Base-by-base conservation (phyloP, 2,888 invertebrate species). In the Diplolepis rosae region DNA sequence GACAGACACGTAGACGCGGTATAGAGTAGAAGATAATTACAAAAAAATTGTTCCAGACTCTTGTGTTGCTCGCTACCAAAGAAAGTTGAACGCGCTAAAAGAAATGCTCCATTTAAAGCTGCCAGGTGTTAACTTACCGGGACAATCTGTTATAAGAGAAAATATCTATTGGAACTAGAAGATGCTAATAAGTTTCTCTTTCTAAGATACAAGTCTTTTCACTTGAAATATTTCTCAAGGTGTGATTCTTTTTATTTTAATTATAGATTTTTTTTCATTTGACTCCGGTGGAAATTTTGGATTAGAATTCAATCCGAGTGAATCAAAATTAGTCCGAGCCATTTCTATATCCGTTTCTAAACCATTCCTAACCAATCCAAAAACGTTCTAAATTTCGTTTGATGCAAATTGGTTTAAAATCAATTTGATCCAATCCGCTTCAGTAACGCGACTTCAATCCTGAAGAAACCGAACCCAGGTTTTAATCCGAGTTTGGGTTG, bases 1-100 rank as follows among this genome's bases (percentile, higher is more conserved):
- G 52, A 39, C 22, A 61, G 24, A 24, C 35, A 61, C 22, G 35
- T 35, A 61, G 35, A 35, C 35, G 24, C 39, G 61, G 39, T 39
- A 61, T 35, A 56, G 28, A 39, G 56, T 56, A 35, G 56, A 56
- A 35, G 22, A 35, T 56, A 35, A 61, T 61, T 61, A 61, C 61
- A 61, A 61, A 9, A 22, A 48, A 18, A 22, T 22, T 22, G 18
- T 48, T 48, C 48, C 48, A 45, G 15, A 45, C 13, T 39, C 30
- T 28, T 15, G 9, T 30, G 28, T 28, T 24, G 35, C 39, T 61
- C n/a, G 4, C n/a, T 35, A n/a, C n/a, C 27, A 39, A 61, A 61
- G 61, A 61, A 61, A 61, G 61, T 61, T 24, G 39, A n/a, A 50
- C 50, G 35, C 39, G 61, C 61, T 61, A 61, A 61, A 50, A 50